Evolutionary conservation across 2,888 invertebrate genomes (phyloP).

Genomic region (Drosophila acutilabella): DNA sequence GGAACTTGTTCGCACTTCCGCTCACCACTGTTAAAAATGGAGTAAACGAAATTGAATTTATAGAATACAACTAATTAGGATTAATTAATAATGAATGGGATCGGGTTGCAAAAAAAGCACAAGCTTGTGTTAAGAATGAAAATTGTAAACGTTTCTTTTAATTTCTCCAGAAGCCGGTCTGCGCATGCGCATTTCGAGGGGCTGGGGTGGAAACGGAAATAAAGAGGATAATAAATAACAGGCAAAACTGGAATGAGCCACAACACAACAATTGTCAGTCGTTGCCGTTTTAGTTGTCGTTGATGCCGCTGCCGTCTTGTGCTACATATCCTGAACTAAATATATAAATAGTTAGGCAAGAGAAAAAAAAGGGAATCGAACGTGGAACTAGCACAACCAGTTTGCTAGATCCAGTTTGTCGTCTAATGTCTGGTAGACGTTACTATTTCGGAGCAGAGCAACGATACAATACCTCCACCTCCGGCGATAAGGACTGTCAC

Average conservation of each 20-base stretch:
- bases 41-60: background rate
- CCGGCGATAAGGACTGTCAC: conserved; percentile 40
- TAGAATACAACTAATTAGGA: conserved; percentile 30
- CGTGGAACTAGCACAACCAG: conserved; percentile 58
- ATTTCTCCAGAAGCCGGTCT: conserved; percentile 2
- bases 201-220: conserved; percentile 63
- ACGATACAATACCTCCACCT: conserved; percentile 52
- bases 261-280: conserved; percentile 75
- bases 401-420: conserved; percentile 48
- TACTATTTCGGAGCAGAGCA: conserved; percentile 68
- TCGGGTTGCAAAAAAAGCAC: conserved; percentile 18
- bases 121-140: background rate
- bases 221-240: conserved; percentile 77
- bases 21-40: background rate
- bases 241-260: conserved; percentile 79
- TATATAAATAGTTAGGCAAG: conserved; percentile 7
- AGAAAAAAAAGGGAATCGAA: conserved; percentile 19
- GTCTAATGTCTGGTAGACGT: conserved; percentile 73
- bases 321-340: conserved; percentile 25
- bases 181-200: conserved; percentile 57
- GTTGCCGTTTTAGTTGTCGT: conserved; percentile 12
- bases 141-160: background rate
- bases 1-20: conserved; percentile 24
- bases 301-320: conserved; percentile 34
- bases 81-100: conserved; percentile 20